These are phyloP conservation scores for Drosophila cognata DNA, from an alignment of 2,888 invertebrate species.

Conservation along the genomic window DNA sequence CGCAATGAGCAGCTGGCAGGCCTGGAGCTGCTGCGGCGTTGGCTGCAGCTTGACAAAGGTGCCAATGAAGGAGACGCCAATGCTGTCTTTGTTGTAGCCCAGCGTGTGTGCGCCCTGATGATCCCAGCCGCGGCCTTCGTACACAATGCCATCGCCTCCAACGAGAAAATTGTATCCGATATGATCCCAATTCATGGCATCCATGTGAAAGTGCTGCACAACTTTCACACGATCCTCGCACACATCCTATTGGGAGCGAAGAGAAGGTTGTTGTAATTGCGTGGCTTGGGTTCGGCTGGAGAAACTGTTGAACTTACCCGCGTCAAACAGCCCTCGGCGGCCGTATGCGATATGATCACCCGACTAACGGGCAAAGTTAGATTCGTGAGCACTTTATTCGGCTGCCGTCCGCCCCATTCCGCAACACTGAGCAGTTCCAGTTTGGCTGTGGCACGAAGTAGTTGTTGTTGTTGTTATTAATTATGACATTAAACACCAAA, in stretches of 20 bases:
- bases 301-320: slow-evolving; percentile 83
- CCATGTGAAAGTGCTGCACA: slow-evolving; percentile 89
- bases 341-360: slow-evolving; percentile 89
- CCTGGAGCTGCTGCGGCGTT: slow-evolving; percentile 86
- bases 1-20: slow-evolving; percentile 87
- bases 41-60: slow-evolving; percentile 87
- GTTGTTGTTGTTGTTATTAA: slow-evolving; percentile 27
- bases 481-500: slow-evolving; percentile 20
- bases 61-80: slow-evolving; percentile 91
- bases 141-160: slow-evolving; percentile 91
- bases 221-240: slow-evolving; percentile 86
- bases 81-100: slow-evolving; percentile 88
- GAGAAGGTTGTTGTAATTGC: background rate
- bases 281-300: background rate
- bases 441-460: slow-evolving; percentile 45
- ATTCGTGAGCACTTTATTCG: slow-evolving; percentile 85
- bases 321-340: slow-evolving; percentile 87
- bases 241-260: slow-evolving; percentile 83
- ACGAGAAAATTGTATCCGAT: slow-evolving; percentile 92
- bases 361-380: slow-evolving; percentile 86
- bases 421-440: slow-evolving; percentile 87
- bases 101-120: slow-evolving; percentile 89
- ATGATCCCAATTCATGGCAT: slow-evolving; percentile 88
- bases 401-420: slow-evolving; percentile 90
- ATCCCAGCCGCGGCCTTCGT: slow-evolving; percentile 91